These are phyloP conservation scores for Andrena trimmerana DNA, from an alignment of 2,888 invertebrate species.

Conservation along the genomic window DNA sequence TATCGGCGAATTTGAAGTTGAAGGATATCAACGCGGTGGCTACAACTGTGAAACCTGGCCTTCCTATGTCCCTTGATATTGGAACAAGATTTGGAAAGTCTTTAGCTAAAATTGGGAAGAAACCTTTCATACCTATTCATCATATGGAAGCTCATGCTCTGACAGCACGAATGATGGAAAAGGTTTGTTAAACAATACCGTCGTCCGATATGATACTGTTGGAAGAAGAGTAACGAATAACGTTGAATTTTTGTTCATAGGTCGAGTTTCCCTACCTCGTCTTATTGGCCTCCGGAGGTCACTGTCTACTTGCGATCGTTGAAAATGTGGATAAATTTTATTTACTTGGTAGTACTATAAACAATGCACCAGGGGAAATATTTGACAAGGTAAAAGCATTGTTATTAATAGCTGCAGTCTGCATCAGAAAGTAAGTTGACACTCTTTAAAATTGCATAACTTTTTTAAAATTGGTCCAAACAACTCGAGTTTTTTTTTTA, in stretches of 20 bases:
- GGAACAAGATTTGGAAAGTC: constrained; percentile 94
- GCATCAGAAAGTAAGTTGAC: too few species aligned
- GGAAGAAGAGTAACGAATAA: background rate
- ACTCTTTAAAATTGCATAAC: too few species aligned
- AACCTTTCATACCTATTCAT: constrained; percentile 97
- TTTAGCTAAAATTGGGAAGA: constrained; percentile 88
- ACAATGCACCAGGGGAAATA: constrained; percentile 97
- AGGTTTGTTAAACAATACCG: constrained; percentile 81
- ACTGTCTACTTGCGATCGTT: constrained; percentile 93
- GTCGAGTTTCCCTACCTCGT: constrained; percentile 95
- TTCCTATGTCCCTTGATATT: constrained; percentile 91
- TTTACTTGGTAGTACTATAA: constrained; percentile 91
- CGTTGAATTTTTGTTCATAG: constrained; percentile 72
- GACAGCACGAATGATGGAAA: constrained; percentile 91
- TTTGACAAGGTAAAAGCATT: constrained; percentile 92
- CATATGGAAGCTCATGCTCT: constrained; percentile 99
- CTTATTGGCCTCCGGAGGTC: constrained; percentile 96
- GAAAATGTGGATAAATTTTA: constrained; percentile 91
- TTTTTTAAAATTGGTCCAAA: too few species aligned
- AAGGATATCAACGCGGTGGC: constrained; percentile 94
- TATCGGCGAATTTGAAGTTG: constrained; percentile 87
- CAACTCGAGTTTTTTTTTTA: too few species aligned
- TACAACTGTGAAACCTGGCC: constrained; percentile 95
- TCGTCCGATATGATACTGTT: constrained; percentile 43
- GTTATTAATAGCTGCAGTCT: too few species aligned